Conservation (phyloP, 2,797 vertebrate species). For the Cryptoprocta ferox region DNA sequence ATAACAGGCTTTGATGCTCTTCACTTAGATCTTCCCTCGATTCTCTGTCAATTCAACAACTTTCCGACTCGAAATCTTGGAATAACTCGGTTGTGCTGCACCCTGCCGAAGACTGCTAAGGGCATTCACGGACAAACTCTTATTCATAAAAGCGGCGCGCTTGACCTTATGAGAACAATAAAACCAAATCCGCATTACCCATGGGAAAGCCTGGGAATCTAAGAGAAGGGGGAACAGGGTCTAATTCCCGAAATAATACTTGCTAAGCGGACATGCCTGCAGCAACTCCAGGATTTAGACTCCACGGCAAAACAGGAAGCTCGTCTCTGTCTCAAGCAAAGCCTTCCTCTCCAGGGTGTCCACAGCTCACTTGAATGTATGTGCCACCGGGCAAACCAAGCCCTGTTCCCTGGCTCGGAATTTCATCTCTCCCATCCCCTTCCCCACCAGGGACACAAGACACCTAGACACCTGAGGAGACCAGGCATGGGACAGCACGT, state of each 20-base stretch:
- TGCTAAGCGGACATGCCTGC: background rate
- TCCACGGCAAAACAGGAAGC: background rate
- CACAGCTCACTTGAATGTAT: background rate
- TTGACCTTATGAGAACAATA: background rate
- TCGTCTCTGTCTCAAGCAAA: background rate
- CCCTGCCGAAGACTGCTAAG: background rate
- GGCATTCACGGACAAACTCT: background rate
- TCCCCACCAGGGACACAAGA: background rate
- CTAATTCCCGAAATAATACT: background rate
- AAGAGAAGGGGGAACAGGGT: background rate
- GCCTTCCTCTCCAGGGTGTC: background rate
- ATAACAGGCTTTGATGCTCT: background rate
- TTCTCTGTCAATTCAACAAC: background rate
- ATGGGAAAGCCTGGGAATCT: background rate
- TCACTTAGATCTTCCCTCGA: background rate
- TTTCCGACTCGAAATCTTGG: background rate
- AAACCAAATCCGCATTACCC: background rate
- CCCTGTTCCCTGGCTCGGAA: accelerated
- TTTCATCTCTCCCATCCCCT: background rate
- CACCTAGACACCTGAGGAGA: background rate
- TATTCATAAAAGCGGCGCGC: background rate
- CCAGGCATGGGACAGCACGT: accelerated
- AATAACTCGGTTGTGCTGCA: background rate
- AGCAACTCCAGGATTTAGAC: background rate
- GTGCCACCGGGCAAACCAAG: background rate